A percentile compares a stretch with the other conserved stretches of the same genome.
phyloP scores from a whole-genome alignment of 2,888 invertebrate genomes.

The Harpalus rubripes region DNA sequence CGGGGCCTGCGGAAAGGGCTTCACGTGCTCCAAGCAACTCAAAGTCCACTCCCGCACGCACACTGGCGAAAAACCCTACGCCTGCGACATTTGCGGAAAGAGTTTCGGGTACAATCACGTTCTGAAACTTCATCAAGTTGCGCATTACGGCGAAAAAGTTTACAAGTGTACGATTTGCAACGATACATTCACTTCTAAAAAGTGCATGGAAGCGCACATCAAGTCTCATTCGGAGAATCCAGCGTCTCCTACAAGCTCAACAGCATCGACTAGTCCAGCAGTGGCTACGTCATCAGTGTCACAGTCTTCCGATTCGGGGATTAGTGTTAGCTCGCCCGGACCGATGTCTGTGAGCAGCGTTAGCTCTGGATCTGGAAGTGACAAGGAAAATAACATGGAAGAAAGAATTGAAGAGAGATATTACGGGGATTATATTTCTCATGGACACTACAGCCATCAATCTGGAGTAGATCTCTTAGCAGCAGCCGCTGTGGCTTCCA shows the following conservation, averaged over 20 bases:
- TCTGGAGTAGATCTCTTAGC: conserved; percentile 76
- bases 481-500: conserved; percentile 77
- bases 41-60: conserved; percentile 95
- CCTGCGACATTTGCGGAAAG: conserved; percentile 94
- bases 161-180: conserved; percentile 96
- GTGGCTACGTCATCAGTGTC: conserved; percentile 59
- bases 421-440: conserved; percentile 9
- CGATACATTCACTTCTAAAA: conserved; percentile 93
- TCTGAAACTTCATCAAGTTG: conserved; percentile 90
- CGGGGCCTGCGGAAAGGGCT: conserved; percentile 91
- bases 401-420: conserved; percentile 4
- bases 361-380: conserved; percentile 71
- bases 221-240: conserved; percentile 85
- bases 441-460: conserved; percentile 68
- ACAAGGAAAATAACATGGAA: conserved; percentile 50
- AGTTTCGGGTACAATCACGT: conserved; percentile 96
- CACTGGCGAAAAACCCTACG: conserved; percentile 94
- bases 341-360: conserved; percentile 50
- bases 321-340: conserved; percentile 69
- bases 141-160: conserved; percentile 94
- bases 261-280: conserved; percentile 71
- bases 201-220: conserved; percentile 94
- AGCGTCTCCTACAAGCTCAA: conserved; percentile 75
- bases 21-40: conserved; percentile 94
- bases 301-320: neutral